Conservation (phyloP, 64 coral and sea anemone genomes). For the Dendrophyllia cribrosa region DNA sequence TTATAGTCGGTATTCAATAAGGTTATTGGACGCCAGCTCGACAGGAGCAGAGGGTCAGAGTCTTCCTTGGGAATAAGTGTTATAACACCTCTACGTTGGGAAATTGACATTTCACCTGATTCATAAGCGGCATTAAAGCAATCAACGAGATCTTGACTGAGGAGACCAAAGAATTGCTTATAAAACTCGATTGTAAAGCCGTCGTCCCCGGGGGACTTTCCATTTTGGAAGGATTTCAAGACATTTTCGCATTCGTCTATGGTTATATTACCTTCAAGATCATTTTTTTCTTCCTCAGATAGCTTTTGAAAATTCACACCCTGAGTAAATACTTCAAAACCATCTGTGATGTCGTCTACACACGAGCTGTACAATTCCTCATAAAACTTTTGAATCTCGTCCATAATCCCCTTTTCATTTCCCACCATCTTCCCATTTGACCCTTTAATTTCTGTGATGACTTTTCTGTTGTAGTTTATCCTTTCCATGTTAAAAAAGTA, state of each 20-base stretch:
- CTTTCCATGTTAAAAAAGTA: not conserved
- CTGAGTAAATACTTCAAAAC: not conserved
- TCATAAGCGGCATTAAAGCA: too few species aligned
- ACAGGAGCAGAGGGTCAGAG: not conserved
- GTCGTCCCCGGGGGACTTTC: too few species aligned
- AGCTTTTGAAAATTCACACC: not conserved
- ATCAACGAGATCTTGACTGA: too few species aligned
- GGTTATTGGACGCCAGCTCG: not conserved
- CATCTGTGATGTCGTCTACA: not conserved
- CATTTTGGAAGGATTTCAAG: not conserved
- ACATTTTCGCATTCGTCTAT: not conserved
- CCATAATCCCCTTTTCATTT: not conserved
- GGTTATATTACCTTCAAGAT: not conserved
- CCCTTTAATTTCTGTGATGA: not conserved
- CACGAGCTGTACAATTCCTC: not conserved
- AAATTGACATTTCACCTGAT: too few species aligned
- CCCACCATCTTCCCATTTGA: not conserved
- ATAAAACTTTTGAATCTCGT: not conserved
- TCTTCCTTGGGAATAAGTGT: not conserved
- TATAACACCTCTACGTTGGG: not conserved
- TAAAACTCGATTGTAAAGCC: too few species aligned
- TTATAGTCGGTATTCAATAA: not conserved
- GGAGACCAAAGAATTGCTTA: too few species aligned
- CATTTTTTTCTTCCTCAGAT: not conserved
- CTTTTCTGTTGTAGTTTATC: not conserved